Evolutionary conservation across 2,113 vertebrate species (phyloP).

Genomic region (Tenebrosternarchus preto): DNA sequence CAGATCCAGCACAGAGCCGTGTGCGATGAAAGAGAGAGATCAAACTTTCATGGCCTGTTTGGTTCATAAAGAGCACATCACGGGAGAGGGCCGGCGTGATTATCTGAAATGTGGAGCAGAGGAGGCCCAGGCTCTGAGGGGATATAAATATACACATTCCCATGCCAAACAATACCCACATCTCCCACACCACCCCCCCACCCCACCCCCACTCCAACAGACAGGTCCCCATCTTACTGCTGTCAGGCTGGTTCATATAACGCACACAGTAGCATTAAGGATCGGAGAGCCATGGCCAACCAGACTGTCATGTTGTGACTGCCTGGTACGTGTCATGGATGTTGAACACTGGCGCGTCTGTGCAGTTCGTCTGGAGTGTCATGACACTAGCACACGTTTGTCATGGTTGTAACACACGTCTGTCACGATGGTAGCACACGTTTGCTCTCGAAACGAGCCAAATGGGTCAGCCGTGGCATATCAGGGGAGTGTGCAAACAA

Average conservation of each 20-base stretch:
- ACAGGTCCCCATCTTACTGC: conserved; percentile 48
- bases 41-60: conserved; percentile 53
- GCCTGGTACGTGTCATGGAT: too few species aligned
- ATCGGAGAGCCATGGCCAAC: neutral
- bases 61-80: conserved; percentile 48
- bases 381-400: too few species aligned
- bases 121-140: conserved; percentile 42
- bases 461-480: neutral
- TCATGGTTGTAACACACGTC: too few species aligned
- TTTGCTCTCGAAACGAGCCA: neutral
- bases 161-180: conserved; percentile 51
- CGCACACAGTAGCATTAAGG: conserved; percentile 17
- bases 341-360: neutral
- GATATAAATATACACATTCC: conserved; percentile 56
- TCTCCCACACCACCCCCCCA: conserved; percentile 1
- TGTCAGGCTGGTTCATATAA: conserved; percentile 42
- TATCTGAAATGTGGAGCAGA: conserved; percentile 39
- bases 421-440: too few species aligned
- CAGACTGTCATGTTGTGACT: too few species aligned
- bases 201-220: neutral
- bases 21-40: conserved; percentile 48
- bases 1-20: conserved; percentile 28
- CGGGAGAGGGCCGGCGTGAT: conserved; percentile 38
- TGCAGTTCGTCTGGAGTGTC: neutral
- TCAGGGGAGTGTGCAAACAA: neutral